Evolutionary conservation across 2,113 vertebrate species (phyloP).

Genomic region (Grallaria varia): DNA sequence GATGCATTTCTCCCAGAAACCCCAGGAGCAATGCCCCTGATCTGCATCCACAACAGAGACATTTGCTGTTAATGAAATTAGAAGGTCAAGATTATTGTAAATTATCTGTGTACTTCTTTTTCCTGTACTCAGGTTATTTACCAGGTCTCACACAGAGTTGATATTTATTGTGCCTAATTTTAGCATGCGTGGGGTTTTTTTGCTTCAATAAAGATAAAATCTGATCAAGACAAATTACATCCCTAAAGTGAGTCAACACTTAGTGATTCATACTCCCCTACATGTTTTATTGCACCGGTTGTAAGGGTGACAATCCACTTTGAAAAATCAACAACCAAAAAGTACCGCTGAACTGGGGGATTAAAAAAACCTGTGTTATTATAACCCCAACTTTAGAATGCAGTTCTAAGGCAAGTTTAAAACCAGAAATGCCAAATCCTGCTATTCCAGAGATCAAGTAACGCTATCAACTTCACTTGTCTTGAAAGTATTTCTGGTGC

Average conservation of each 20-base stretch:
- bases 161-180: not conserved
- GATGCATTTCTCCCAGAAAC: not conserved
- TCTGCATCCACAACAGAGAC: not conserved
- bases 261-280: not conserved
- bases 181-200: not conserved
- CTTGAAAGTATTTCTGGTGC: not conserved
- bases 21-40: not conserved
- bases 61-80: not conserved
- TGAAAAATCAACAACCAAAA: not conserved
- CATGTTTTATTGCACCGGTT: not conserved
- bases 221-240: not conserved
- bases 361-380: not conserved
- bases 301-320: not conserved
- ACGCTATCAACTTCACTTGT: not conserved
- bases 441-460: slow-evolving; percentile 5
- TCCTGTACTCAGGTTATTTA: not conserved
- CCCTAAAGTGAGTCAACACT: not conserved
- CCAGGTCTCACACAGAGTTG: not conserved
- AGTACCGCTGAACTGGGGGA: not conserved
- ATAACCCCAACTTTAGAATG: not conserved
- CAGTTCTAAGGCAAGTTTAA: not conserved
- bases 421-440: not conserved
- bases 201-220: not conserved
- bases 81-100: not conserved
- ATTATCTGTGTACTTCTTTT: not conserved